Conservation (phyloP, 1,140 invertebrate genomes). For the Magallana gigas region DNA sequence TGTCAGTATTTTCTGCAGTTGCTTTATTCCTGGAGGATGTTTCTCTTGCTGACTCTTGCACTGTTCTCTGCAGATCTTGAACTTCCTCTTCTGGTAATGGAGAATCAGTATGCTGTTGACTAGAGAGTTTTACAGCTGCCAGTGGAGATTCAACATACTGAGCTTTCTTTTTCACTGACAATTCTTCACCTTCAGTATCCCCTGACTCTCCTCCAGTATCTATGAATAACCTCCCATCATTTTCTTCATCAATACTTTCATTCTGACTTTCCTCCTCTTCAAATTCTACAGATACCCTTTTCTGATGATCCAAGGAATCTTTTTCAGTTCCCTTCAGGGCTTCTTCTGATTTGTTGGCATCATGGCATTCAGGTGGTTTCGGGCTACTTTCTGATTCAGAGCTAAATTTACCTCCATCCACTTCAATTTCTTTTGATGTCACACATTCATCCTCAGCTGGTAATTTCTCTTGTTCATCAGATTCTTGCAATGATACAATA, state of each 20-base stretch:
- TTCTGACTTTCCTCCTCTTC: constrained; percentile 5
- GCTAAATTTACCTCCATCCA: not conserved
- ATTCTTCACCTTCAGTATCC: constrained; percentile 8
- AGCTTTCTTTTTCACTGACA: not conserved
- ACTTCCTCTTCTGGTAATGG: not conserved
- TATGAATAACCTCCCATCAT: constrained; percentile 18
- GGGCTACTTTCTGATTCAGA: not conserved
- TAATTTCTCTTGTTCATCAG: not conserved
- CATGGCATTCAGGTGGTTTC: not conserved
- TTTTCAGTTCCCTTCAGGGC: not conserved
- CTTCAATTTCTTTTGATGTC: not conserved
- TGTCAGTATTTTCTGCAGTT: not conserved
- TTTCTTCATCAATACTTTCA: constrained; percentile 23
- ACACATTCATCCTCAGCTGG: not conserved
- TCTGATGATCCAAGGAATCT: not conserved
- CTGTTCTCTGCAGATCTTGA: not conserved
- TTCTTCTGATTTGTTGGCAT: not conserved
- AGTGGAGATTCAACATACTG: not conserved
- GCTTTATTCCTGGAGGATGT: not conserved
- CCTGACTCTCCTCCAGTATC: not conserved
- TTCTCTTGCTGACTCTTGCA: not conserved
- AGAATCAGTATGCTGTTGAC: not conserved
- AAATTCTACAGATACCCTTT: not conserved
- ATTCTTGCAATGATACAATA: not conserved
- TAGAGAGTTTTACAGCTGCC: not conserved